These are phyloP conservation scores for Odontomyia ornata DNA, from an alignment of 2,888 invertebrate genomes.

Conservation along the genomic window DNA sequence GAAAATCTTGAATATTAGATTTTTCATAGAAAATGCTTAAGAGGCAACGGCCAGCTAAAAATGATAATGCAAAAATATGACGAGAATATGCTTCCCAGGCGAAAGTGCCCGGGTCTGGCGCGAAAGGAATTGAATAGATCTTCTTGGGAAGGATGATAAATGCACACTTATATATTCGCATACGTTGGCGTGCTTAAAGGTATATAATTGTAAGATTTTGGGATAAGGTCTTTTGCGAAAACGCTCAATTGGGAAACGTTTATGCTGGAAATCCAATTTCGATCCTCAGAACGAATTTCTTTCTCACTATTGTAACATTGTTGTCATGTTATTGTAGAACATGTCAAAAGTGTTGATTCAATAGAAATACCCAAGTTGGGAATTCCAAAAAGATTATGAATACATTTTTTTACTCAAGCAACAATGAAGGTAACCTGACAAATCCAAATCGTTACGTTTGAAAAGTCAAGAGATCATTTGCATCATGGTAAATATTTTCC, in stretches of 20 bases:
- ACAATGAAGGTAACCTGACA: background rate
- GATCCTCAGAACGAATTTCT: background rate
- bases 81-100: background rate
- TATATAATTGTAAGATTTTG: background rate
- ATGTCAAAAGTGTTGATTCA: background rate
- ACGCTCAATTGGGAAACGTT: background rate
- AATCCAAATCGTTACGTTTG: background rate
- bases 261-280: constrained; percentile 20
- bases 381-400: background rate
- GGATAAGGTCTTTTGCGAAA: background rate
- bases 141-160: background rate
- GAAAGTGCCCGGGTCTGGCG: background rate
- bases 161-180: too few species aligned
- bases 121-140: background rate
- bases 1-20: background rate
- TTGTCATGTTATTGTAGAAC: constrained; percentile 4
- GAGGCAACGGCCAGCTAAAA: background rate
- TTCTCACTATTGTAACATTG: background rate
- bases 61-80: constrained; percentile 18
- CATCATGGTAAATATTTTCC: too few species aligned
- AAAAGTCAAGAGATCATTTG: background rate
- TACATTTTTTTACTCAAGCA: background rate
- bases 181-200: too few species aligned
- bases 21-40: constrained; percentile 9
- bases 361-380: background rate